Evolutionary conservation across 2,888 invertebrate species (phyloP).

Genomic region (Leptinotarsa haldemani): DNA sequence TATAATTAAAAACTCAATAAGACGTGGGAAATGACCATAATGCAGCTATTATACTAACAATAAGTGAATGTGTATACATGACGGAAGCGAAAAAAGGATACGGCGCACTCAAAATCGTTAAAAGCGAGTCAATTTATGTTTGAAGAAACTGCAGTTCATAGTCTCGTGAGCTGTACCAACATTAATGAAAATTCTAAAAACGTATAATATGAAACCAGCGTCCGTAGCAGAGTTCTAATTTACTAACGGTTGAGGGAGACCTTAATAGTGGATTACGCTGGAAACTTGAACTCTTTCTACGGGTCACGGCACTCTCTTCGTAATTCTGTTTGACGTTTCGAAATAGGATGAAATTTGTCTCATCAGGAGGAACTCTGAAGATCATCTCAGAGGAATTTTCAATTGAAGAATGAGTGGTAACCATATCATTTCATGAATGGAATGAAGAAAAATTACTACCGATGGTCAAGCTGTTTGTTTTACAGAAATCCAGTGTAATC

Average conservation of each 20-base stretch:
- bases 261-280: slow-evolving; percentile 3
- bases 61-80: slow-evolving; percentile 12
- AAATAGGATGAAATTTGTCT: neutral
- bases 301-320: slow-evolving; percentile 1
- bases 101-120: slow-evolving; percentile 7
- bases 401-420: no score
- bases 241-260: slow-evolving; percentile 14
- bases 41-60: slow-evolving; percentile 19
- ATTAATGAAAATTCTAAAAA: slow-evolving; percentile 18
- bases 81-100: slow-evolving; percentile 22
- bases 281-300: slow-evolving; percentile 11
- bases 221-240: slow-evolving; percentile 17
- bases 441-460: no score
- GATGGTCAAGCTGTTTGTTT: no score
- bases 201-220: slow-evolving; percentile 23
- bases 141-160: slow-evolving; percentile 5
- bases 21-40: slow-evolving; percentile 18
- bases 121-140: slow-evolving; percentile 4
- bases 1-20: neutral
- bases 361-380: neutral
- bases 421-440: no score
- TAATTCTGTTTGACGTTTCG: slow-evolving; percentile 1
- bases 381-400: no score
- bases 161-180: neutral
- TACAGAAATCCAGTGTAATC: no score